Conservation (phyloP, 2,113 vertebrate species). For the Dipodomys spectabilis region DNA sequence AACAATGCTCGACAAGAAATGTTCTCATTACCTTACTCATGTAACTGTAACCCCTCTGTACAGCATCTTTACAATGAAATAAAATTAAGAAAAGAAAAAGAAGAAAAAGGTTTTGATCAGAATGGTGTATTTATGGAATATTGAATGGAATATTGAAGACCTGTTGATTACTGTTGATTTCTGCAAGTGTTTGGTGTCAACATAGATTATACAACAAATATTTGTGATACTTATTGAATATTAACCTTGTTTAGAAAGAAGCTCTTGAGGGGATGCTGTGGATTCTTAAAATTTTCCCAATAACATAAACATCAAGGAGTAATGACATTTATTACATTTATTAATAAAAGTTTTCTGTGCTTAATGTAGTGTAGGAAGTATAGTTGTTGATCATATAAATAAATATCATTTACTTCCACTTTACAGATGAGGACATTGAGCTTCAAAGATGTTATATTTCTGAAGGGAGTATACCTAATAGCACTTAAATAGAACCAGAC, state of each 20-base stretch:
- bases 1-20: too few species aligned
- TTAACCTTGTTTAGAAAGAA: not conserved
- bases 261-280: not conserved
- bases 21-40: too few species aligned
- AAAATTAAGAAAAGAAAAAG: too few species aligned
- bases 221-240: not conserved
- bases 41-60: too few species aligned
- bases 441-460: slow-evolving; percentile 19
- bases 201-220: not conserved
- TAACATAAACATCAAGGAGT: not conserved
- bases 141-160: not conserved
- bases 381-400: not conserved
- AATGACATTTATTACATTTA: not conserved
- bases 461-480: not conserved
- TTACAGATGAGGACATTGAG: slow-evolving; percentile 6
- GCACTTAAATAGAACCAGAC: not conserved
- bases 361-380: not conserved
- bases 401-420: slow-evolving; percentile 10
- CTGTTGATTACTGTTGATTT: not conserved
- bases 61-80: too few species aligned
- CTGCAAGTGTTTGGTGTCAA: not conserved
- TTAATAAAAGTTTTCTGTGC: not conserved
- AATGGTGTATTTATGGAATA: not conserved
- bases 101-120: not conserved
- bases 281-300: slow-evolving; percentile 1